Conservation (phyloP, 2,113 vertebrate genomes). For the Spea bombifrons region DNA sequence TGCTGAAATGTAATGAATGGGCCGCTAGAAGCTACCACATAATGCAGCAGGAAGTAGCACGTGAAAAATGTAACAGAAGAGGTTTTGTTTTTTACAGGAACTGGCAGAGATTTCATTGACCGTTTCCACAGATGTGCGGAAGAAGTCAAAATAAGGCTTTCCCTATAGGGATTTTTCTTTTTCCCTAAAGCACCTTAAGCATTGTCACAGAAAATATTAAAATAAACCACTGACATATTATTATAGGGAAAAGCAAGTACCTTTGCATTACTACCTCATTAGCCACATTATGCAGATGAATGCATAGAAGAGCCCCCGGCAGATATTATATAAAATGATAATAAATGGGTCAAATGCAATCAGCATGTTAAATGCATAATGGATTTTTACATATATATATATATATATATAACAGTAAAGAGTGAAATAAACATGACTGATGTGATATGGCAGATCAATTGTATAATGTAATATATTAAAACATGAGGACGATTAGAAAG, state of each 20-base stretch:
- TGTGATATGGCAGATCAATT: too few species aligned
- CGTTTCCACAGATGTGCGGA: constrained; percentile 27
- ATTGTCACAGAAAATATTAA: background rate
- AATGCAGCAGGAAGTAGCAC: constrained; percentile 5
- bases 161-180: constrained; percentile 12
- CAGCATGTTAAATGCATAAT: too few species aligned
- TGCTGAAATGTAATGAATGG: constrained; percentile 2
- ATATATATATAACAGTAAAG: background rate
- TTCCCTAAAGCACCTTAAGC: constrained; percentile 5
- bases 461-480: too few species aligned
- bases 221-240: constrained; percentile 18
- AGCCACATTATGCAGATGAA: background rate
- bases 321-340: background rate
- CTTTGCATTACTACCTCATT: background rate
- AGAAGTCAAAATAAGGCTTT: constrained; percentile 17
- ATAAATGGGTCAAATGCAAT: too few species aligned
- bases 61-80: background rate
- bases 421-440: too few species aligned
- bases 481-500: too few species aligned
- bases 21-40: background rate
- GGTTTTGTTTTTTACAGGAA: constrained; percentile 21
- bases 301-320: too few species aligned
- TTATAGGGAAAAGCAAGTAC: background rate
- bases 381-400: background rate
- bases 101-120: constrained; percentile 19